A percentile compares a stretch with the other conserved stretches of the same genome.
Conservation (phyloP, 1,140 invertebrate genomes). For the Hetaerina americana region DNA sequence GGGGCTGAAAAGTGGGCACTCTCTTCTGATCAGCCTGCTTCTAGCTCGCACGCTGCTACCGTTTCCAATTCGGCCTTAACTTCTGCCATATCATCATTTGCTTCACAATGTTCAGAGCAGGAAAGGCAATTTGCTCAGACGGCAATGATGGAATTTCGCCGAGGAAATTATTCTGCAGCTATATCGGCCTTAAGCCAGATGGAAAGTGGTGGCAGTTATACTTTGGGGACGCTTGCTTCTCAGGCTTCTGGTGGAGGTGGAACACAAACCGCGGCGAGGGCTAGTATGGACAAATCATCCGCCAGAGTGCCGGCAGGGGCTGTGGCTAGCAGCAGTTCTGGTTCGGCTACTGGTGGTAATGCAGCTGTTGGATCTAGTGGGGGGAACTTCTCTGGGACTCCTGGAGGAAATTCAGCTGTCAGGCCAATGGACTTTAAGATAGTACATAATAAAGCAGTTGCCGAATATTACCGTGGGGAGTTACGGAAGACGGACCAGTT, state of each 20-base stretch:
- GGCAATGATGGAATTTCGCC: conserved; percentile 42
- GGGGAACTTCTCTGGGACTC: background rate
- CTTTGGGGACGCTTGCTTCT: background rate
- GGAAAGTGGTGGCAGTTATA: conserved; percentile 19
- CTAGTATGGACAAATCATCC: background rate
- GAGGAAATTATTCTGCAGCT: conserved; percentile 39
- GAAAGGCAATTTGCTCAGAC: conserved; percentile 41
- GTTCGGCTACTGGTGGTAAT: background rate
- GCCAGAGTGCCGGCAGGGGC: background rate
- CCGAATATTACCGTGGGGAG: conserved; percentile 55
- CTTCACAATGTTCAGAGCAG: conserved; percentile 31
- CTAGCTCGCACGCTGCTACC: background rate
- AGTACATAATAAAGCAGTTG: conserved; percentile 55
- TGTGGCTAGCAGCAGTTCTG: background rate
- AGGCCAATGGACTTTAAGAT: conserved; percentile 52
- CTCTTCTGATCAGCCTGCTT: background rate
- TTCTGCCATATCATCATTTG: background rate
- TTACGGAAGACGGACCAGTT: conserved; percentile 57
- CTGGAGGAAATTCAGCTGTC: conserved; percentile 16
- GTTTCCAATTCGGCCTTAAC: background rate
- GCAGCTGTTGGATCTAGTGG: background rate
- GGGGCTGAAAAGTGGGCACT: background rate
- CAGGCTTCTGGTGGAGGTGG: background rate
- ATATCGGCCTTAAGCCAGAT: conserved; percentile 44
- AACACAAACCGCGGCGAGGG: background rate